These are phyloP conservation scores for Melanotaenia parkinsoni DNA, from an alignment of 2,797 vertebrate species.

Conservation along the genomic window DNA sequence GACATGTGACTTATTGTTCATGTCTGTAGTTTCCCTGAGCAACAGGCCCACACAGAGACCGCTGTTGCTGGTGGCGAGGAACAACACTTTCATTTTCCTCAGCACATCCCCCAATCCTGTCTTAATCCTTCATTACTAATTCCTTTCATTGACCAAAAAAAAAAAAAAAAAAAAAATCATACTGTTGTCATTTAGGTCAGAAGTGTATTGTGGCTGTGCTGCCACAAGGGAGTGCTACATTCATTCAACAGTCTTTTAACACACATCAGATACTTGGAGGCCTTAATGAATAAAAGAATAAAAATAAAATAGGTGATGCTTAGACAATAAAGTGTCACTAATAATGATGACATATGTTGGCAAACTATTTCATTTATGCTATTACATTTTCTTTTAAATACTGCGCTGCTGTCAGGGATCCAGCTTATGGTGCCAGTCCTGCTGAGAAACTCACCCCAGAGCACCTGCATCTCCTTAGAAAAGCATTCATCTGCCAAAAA, in stretches of 20 bases:
- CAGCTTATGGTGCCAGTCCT: slow-evolving; percentile 45
- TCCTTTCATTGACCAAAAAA: not conserved
- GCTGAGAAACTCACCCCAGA: slow-evolving; percentile 65
- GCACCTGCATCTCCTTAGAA: slow-evolving; percentile 64
- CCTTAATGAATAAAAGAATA: not conserved
- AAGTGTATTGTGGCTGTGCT: slow-evolving; percentile 28
- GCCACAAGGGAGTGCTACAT: slow-evolving; percentile 62
- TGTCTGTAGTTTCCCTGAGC: slow-evolving; percentile 54
- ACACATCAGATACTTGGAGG: not conserved
- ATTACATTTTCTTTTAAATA: not conserved
- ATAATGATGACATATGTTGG: not conserved
- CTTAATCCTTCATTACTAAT: not conserved
- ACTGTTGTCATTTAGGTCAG: not conserved
- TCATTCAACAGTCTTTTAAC: slow-evolving; percentile 12
- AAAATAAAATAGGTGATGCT: not conserved
- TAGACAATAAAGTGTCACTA: not conserved
- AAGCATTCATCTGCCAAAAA: slow-evolving; percentile 50
- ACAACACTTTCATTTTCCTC: slow-evolving; percentile 1
- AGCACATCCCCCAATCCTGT: slow-evolving; percentile 5
- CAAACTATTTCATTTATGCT: not conserved
- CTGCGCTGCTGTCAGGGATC: slow-evolving; percentile 45
- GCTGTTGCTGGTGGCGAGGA: slow-evolving; percentile 11
- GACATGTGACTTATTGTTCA: slow-evolving; percentile 54
- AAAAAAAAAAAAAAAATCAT: not conserved
- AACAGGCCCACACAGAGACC: slow-evolving; percentile 62